phyloP scores from a whole-genome alignment of 2,113 vertebrate genomes.

The Ahaetulla prasina region DNA sequence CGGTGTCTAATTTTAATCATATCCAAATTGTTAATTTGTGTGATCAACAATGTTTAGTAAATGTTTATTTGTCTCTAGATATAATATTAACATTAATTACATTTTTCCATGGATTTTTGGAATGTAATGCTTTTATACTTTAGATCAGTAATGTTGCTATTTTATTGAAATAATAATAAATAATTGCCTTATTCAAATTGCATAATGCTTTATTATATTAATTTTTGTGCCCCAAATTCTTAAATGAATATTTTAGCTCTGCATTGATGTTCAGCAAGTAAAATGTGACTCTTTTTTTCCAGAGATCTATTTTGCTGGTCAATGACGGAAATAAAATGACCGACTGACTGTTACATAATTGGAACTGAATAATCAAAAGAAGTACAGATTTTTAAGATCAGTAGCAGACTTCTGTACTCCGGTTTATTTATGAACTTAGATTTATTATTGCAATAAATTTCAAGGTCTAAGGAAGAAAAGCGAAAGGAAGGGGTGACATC shows the following conservation, averaged over 20 bases:
- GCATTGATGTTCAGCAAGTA: not conserved
- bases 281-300: not conserved
- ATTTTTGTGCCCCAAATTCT: not conserved
- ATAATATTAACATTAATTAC: not conserved
- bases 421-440: not conserved
- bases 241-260: not conserved
- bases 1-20: not conserved
- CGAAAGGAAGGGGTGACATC: not conserved
- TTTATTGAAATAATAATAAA: not conserved
- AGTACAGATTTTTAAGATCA: not conserved
- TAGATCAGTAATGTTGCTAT: not conserved
- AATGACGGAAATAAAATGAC: not conserved
- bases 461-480: not conserved
- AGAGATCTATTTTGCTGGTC: not conserved
- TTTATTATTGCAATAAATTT: not conserved
- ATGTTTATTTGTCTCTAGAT: not conserved
- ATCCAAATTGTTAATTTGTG: not conserved
- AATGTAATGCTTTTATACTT: not conserved
- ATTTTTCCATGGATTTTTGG: not conserved
- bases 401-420: not conserved
- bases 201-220: not conserved
- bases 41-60: not conserved
- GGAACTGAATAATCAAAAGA: not conserved
- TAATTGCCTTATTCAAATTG: not conserved
- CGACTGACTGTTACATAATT: not conserved